phyloP scores from a whole-genome alignment of 2,888 invertebrate species.

The Augiades crinisus region DNA sequence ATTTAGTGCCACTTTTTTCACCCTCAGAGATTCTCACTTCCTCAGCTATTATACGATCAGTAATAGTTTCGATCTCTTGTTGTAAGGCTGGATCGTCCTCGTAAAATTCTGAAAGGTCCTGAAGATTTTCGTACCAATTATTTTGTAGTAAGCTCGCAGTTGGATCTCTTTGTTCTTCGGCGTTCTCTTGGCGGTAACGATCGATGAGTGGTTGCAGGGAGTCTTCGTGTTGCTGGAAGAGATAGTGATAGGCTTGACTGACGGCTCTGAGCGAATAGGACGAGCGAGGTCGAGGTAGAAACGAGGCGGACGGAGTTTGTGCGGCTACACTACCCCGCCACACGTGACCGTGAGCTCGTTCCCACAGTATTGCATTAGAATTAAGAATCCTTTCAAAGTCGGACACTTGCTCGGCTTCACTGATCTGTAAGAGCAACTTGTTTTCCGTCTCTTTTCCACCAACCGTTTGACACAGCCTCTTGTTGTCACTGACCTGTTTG shows the following conservation, averaged over 20 bases:
- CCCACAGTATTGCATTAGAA: constrained; percentile 78
- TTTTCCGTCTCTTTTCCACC: constrained; percentile 75
- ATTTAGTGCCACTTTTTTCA: constrained; percentile 38
- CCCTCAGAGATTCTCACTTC: constrained; percentile 48
- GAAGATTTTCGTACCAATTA: constrained; percentile 65
- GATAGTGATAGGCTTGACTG: constrained; percentile 68
- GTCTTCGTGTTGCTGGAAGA: constrained; percentile 72
- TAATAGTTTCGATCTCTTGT: constrained; percentile 61
- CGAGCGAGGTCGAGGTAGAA: constrained; percentile 43
- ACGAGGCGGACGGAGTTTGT: constrained; percentile 55
- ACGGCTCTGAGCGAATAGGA: constrained; percentile 69
- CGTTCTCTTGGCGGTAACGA: constrained; percentile 52
- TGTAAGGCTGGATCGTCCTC: constrained; percentile 68
- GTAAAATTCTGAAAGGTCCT: constrained; percentile 73
- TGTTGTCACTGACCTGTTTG: constrained; percentile 72
- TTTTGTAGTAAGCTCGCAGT: constrained; percentile 54
- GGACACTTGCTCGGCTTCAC: constrained; percentile 82
- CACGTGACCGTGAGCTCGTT: constrained; percentile 64
- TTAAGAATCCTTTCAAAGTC: constrained; percentile 84
- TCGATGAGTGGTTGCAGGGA: constrained; percentile 68
- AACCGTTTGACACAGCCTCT: constrained; percentile 67
- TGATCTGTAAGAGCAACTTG: constrained; percentile 78
- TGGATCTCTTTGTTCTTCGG: constrained; percentile 42
- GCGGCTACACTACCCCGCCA: constrained; percentile 59
- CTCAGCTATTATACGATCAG: constrained; percentile 56